Percentiles rank a stretch among this genome's conserved stretches.
These are phyloP conservation scores for Adrianichthys oophorus DNA, from an alignment of 2,797 vertebrate species.

Conservation along the genomic window DNA sequence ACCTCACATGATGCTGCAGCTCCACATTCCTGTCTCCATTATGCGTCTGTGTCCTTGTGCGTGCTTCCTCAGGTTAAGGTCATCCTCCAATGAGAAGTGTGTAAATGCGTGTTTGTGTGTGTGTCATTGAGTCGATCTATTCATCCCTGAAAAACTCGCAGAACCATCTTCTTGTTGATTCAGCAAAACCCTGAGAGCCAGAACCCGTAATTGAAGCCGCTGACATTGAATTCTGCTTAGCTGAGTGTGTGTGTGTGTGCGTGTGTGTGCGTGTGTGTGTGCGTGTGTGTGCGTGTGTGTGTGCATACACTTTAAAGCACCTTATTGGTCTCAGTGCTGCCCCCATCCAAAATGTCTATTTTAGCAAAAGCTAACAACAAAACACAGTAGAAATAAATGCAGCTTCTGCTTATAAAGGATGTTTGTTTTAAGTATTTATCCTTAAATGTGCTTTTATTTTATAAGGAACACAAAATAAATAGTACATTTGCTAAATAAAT, in stretches of 20 bases:
- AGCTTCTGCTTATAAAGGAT: too few species aligned
- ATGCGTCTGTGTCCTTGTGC: background rate
- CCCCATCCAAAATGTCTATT: too few species aligned
- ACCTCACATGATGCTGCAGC: conserved; percentile 44
- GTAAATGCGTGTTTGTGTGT: conserved; percentile 8
- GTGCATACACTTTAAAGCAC: background rate
- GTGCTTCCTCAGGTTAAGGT: conserved; percentile 44
- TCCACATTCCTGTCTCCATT: conserved; percentile 15
- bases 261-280: background rate
- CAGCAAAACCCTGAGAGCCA: conserved; percentile 29
- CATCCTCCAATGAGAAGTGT: conserved; percentile 11
- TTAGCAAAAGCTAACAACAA: too few species aligned
- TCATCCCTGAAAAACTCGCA: conserved; percentile 14
- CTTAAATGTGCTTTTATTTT: too few species aligned
- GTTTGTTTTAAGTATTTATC: too few species aligned
- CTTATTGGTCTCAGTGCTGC: background rate
- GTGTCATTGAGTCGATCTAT: conserved; percentile 18
- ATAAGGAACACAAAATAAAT: too few species aligned
- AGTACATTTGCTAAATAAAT: too few species aligned
- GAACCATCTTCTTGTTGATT: conserved; percentile 15
- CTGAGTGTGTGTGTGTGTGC: conserved; percentile 11
- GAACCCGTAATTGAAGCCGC: conserved; percentile 21
- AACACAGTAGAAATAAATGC: too few species aligned
- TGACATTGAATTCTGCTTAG: conserved; percentile 51
- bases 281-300: too few species aligned